These are phyloP conservation scores for Patella depressa DNA, from an alignment of 2,888 invertebrate genomes.

Conservation along the genomic window DNA sequence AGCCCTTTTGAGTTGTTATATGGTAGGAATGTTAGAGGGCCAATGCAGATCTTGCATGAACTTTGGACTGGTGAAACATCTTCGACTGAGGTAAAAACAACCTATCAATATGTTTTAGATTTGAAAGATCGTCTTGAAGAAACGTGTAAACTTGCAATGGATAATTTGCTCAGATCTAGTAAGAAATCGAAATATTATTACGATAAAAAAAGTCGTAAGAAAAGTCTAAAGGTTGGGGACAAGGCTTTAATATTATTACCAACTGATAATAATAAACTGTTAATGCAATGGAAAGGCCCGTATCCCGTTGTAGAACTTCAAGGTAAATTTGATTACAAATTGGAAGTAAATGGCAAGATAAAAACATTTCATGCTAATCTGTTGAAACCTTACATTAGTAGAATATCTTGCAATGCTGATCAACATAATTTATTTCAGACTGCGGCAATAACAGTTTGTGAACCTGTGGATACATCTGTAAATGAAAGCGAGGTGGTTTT, in stretches of 20 bases:
- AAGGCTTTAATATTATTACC: slow-evolving; percentile 38
- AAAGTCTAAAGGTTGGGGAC: slow-evolving; percentile 28
- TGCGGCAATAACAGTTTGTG: background rate
- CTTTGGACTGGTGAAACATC: slow-evolving; percentile 13
- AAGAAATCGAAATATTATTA: slow-evolving; percentile 25
- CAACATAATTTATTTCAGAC: background rate
- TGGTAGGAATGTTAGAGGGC: slow-evolving; percentile 30
- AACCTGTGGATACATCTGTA: background rate
- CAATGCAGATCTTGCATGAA: slow-evolving; percentile 26
- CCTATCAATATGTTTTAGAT: slow-evolving; percentile 22
- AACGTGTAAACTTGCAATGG: slow-evolving; percentile 28
- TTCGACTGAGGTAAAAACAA: slow-evolving; percentile 1
- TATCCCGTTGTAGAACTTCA: slow-evolving; percentile 18
- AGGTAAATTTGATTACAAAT: slow-evolving; percentile 4
- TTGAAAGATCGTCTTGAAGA: slow-evolving; percentile 20
- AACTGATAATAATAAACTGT: slow-evolving; percentile 33
- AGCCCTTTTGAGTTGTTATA: slow-evolving; percentile 33
- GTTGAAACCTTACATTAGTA: slow-evolving; percentile 1
- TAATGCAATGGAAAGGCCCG: too few relatives aligned
- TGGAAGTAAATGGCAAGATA: background rate
- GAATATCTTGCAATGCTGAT: background rate
- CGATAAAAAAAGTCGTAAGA: slow-evolving; percentile 24
- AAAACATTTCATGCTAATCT: slow-evolving; percentile 3
- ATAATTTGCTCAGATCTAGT: slow-evolving; percentile 19
- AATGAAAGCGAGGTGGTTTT: background rate